Evolutionary conservation across 2,888 invertebrate genomes (phyloP), one percentile per base, ranked within the genome.

Genomic region (Siphlonurus alternatus): DNA sequence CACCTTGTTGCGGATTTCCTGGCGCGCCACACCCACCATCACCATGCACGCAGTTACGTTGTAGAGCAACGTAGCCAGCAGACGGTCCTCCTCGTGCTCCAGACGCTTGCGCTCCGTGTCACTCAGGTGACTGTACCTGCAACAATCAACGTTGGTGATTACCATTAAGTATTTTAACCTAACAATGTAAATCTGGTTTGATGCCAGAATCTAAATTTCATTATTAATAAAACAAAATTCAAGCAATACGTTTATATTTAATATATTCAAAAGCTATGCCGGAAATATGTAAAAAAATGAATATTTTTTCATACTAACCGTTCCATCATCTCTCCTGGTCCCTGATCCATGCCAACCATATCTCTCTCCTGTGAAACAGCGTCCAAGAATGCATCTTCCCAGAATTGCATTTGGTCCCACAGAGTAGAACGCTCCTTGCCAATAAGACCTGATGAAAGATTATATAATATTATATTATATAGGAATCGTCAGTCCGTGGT

Each of bases 321-420:
- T 72, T 97, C 97, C 93, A 98, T 96, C 97, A 98, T 97, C 79
- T 97, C 97, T 64, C 90, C 87, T 51, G 97, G 95, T 22, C 97
- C 96, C 80, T 99, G 98, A 79, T 99, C 99, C 97, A 99, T 97
- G 64, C 99, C 96, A 69, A 98, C 92, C 85, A 98, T 93, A 73
- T 99, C 99, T 23, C 99, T 81, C 74, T 99, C 99, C 76, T 99
- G 98, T 59, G 87, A 86, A 1, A 99, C 98, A 0, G 98, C 96
- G 77, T 99, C 99, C 64, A 98, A 79, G 74, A 99, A 99, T 0
- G 95, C 91, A 74, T 99, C 98, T 75, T 99, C 99, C 99, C 99
- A 99, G 77, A 99, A 99, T 73, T 95, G 94, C 91, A 95, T 93
- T 80, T 98, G 95, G 76, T 98, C 97, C 98, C 98, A 99, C 25